Evolutionary conservation across 2,113 vertebrate species (phyloP), one percentile per base, ranked within the genome.

Genomic region (Centropus unirufus): DNA sequence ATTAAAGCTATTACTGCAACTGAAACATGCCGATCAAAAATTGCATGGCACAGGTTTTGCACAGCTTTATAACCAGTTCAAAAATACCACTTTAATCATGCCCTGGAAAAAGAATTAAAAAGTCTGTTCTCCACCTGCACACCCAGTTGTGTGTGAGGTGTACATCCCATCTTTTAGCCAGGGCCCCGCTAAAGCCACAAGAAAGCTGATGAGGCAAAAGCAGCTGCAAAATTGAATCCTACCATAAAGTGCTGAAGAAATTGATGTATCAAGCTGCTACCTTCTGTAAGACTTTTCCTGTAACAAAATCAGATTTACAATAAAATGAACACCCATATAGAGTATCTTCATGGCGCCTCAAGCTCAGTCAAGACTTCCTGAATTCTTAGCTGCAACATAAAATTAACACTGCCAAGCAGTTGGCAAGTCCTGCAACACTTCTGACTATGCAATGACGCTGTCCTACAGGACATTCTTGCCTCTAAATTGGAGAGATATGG

Each of bases 261-360:
- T 39, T 34, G 42, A 29, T 22, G 34, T 12, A 68, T 29, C 8
- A 20, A 72, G 14, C 20, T 62, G 54, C 11, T 13, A 36, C 9
- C n/a, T 70, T 63, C 39, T 47, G 11, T 20, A 72, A 89, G 49
- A 57, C 2, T 24, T 49, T 12, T 62, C 36, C 55, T 42, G 20
- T 30, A 42, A 70, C 26, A 89, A 94, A 90, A 88, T 73, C 34
- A 12, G 42, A 52, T 74, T 80, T 80, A 66, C 61, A 92, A 9
- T 80, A 44, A 73, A 44, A 83, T 5, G 8, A 90, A 80, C 26
- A 47, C 30, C 36, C 4, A 1, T 36, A 36, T 0, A 52, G 24
- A 6, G 15, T 18, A 57, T 34, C 22, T 74, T 61, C 49, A 54
- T 12, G 72, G 61, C 19, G 55, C 16, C 36, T 87, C 40, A 19